Percentiles rank a stretch among this genome's conserved stretches.
phyloP scores from a whole-genome alignment of 2,113 vertebrate species.

The Eurypyga helias region DNA sequence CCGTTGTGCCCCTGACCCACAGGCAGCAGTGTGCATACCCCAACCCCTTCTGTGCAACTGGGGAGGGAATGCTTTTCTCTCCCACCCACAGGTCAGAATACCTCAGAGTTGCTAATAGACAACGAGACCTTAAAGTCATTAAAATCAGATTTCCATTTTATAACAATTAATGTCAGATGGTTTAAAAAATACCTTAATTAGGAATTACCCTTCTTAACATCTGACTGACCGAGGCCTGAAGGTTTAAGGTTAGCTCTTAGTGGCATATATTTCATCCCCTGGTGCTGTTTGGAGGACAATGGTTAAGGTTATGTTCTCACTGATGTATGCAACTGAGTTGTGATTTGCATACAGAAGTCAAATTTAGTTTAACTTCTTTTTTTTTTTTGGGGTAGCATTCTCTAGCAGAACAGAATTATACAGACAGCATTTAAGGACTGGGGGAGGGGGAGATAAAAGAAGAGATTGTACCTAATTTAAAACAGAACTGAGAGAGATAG shows the following conservation, averaged over 20 bases:
- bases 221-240: neutral
- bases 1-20: fast-evolving
- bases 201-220: neutral
- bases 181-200: conserved; percentile 1
- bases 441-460: neutral
- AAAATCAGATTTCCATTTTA: neutral
- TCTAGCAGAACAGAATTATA: neutral
- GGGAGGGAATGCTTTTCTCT: neutral
- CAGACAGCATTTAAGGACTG: neutral
- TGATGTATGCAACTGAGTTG: neutral
- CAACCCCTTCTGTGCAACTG: fast-evolving
- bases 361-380: neutral
- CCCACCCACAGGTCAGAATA: neutral
- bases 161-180: neutral
- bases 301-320: neutral
- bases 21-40: fast-evolving
- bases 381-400: neutral
- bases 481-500: neutral
- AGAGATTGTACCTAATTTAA: neutral
- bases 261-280: neutral
- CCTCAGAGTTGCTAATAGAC: neutral
- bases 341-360: neutral
- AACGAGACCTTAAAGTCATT: neutral
- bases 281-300: neutral
- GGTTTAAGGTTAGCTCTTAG: neutral